phyloP scores from a whole-genome alignment of 2,888 invertebrate genomes.

The Chirona hameri region DNA sequence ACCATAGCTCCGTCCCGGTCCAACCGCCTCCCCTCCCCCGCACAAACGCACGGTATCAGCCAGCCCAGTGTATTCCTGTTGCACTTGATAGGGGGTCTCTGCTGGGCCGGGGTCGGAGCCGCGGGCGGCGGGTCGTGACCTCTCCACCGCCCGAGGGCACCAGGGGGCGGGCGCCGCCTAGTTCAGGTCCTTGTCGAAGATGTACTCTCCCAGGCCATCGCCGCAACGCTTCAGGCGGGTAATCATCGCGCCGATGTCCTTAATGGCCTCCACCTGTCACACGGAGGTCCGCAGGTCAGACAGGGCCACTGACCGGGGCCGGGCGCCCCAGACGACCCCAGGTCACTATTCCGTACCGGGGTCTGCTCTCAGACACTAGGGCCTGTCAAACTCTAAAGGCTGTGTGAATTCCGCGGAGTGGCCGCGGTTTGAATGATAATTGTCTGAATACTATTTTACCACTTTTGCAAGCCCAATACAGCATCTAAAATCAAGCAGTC shows the following conservation, averaged over 20 bases:
- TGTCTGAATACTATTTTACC: too few species aligned
- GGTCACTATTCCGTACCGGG: too few species aligned
- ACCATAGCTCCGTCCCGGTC: too few species aligned
- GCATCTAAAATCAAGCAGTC: too few species aligned
- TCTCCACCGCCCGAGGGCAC: neutral
- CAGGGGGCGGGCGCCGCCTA: constrained; percentile 24
- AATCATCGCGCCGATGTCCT: constrained; percentile 56
- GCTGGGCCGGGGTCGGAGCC: neutral
- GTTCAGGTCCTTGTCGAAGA: constrained; percentile 54
- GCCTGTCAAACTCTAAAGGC: too few species aligned
- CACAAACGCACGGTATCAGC: neutral
- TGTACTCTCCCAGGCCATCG: constrained; percentile 56
- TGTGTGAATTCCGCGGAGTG: too few species aligned
- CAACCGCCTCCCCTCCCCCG: neutral
- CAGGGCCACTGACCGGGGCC: too few species aligned
- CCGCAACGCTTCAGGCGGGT: constrained; percentile 57
- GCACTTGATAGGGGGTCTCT: neutral
- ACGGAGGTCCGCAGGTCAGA: too few species aligned
- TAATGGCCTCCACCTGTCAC: constrained; percentile 54
- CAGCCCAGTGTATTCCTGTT: neutral
- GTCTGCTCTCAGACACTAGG: too few species aligned
- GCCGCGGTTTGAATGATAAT: too few species aligned
- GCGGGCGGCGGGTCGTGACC: neutral
- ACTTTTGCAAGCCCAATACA: too few species aligned
- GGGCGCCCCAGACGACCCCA: too few species aligned